Conservation (phyloP, 2,113 vertebrate genomes). For the Myrmophylax atrothorax region DNA sequence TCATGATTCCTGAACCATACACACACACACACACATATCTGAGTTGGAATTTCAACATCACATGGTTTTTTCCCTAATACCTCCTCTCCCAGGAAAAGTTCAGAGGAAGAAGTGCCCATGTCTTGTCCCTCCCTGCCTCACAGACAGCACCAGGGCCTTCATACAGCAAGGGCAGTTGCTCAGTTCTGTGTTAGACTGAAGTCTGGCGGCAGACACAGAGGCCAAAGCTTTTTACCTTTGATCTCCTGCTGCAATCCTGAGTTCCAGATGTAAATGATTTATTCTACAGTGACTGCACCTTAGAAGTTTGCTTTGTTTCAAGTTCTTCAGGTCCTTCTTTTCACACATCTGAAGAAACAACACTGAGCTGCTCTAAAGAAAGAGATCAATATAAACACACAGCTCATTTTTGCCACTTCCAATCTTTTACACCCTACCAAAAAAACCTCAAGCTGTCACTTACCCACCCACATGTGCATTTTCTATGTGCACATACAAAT, state of each 20-base stretch:
- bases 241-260: background rate
- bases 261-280: background rate
- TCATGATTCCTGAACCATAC: background rate
- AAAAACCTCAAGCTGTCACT: background rate
- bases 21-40: rapidly evolving
- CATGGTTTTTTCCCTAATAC: background rate
- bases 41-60: background rate
- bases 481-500: rapidly evolving
- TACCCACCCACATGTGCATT: rapidly evolving
- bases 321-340: background rate
- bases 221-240: background rate
- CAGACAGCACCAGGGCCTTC: background rate
- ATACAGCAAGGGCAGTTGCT: background rate
- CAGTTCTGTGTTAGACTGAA: background rate
- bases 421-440: background rate
- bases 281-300: background rate
- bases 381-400: background rate
- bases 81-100: background rate
- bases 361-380: background rate
- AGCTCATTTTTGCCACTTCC: background rate
- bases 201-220: background rate
- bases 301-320: background rate
- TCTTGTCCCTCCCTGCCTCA: too few species aligned
- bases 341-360: background rate
- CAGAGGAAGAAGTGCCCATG: background rate